Evolutionary conservation across 2,888 invertebrate species (phyloP).

Genomic region (Piscicola geometra): DNA sequence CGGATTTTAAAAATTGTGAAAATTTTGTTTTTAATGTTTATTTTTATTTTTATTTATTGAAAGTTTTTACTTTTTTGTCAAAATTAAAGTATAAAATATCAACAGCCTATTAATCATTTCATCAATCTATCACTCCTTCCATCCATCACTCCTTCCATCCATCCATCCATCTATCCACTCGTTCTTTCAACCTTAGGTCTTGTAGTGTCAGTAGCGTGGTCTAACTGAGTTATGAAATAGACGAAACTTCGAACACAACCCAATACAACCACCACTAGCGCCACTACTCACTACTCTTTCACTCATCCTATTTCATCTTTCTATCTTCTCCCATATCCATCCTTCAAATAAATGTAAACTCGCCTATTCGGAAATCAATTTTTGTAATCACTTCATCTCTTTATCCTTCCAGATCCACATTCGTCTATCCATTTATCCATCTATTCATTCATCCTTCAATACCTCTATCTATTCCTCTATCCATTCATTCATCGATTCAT

Average conservation of each 20-base stretch:
- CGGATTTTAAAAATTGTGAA: too few relatives aligned
- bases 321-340: not conserved
- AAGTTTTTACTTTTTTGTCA: too few relatives aligned
- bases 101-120: not conserved
- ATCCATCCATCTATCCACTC: conserved; percentile 5
- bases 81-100: too few relatives aligned
- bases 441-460: conserved; percentile 4
- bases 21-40: too few relatives aligned
- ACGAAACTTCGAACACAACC: conserved; percentile 35
- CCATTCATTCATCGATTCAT: conserved; percentile 14
- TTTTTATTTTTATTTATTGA: too few relatives aligned
- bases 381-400: too few relatives aligned
- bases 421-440: not conserved
- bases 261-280: conserved; percentile 37
- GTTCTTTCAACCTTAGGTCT: too few relatives aligned
- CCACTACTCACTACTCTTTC: not conserved
- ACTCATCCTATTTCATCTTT: not conserved
- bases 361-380: too few relatives aligned
- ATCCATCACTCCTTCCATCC: conserved; percentile 10
- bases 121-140: conserved; percentile 3
- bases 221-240: conserved; percentile 42
- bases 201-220: conserved; percentile 37
- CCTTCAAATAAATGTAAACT: too few relatives aligned
- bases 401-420: too few relatives aligned
- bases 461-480: not conserved